These are phyloP conservation scores for Anguilla anguilla DNA, from an alignment of 2,797 vertebrate species.

Conservation along the genomic window DNA sequence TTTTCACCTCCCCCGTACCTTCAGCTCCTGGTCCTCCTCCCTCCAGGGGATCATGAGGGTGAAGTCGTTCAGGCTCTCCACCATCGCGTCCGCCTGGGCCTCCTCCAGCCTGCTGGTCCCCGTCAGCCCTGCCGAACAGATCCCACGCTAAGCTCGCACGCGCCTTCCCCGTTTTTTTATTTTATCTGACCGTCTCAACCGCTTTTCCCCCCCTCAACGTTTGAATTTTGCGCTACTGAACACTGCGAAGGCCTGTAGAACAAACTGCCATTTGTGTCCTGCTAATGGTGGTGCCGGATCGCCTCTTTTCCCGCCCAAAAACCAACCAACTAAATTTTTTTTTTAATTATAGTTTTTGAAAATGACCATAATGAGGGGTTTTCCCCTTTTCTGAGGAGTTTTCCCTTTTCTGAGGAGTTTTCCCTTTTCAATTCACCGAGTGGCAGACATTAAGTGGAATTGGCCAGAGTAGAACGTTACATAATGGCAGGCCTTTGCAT, in stretches of 20 bases:
- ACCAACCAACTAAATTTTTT: too few relatives aligned
- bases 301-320: too few relatives aligned
- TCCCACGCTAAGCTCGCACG: not conserved
- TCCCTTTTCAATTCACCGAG: too few relatives aligned
- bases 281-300: too few relatives aligned
- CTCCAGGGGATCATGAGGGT: constrained; percentile 72
- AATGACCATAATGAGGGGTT: too few relatives aligned
- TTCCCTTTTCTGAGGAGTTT: too few relatives aligned
- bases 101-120: constrained; percentile 69
- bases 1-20: constrained; percentile 52
- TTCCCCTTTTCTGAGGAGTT: too few relatives aligned
- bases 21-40: constrained; percentile 63
- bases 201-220: not conserved
- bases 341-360: too few relatives aligned
- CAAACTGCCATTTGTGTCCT: not conserved
- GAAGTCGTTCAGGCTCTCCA: constrained; percentile 75
- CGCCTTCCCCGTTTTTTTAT: not conserved
- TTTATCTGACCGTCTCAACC: not conserved
- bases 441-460: too few relatives aligned
- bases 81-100: constrained; percentile 69
- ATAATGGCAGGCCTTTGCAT: not conserved
- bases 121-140: constrained; percentile 62
- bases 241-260: not conserved
- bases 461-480: not conserved
- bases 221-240: not conserved